A percentile compares a stretch with the other conserved stretches of the same genome.
Evolutionary conservation across 2,797 vertebrate genomes (phyloP).

Genomic region (Distichodus sexfasciatus): DNA sequence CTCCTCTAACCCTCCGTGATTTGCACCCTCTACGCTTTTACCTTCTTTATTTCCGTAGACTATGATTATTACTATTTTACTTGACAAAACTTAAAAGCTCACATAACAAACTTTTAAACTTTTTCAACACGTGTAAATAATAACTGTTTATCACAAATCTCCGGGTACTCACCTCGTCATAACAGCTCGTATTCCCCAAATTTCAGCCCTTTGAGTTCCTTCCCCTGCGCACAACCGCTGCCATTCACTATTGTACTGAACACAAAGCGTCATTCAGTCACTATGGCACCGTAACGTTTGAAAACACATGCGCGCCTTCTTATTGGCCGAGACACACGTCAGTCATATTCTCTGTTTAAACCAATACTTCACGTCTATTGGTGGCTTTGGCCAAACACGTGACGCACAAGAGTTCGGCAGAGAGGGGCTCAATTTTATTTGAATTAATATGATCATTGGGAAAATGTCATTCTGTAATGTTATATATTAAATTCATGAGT

Average conservation of each 20-base stretch:
- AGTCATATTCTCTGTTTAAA: constrained; percentile 65
- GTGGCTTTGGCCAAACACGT: constrained; percentile 33
- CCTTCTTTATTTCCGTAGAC: no score
- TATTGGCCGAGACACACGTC: constrained; percentile 51
- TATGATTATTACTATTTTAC: background rate
- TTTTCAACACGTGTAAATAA: background rate
- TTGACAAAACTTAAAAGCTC: background rate
- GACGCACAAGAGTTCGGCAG: background rate
- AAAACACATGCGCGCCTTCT: constrained; percentile 38
- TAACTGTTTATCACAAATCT: background rate
- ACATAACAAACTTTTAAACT: background rate
- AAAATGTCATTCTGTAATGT: no score
- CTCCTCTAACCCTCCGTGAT: background rate
- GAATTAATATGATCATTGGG: no score
- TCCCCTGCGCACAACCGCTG: constrained; percentile 51
- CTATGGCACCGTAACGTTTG: constrained; percentile 76
- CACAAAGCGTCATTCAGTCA: constrained; percentile 78
- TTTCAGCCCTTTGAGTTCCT: constrained; percentile 48
- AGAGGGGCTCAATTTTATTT: no score
- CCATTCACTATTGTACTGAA: constrained; percentile 55
- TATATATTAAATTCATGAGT: no score
- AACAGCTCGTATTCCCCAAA: constrained; percentile 9
- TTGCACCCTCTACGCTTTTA: background rate
- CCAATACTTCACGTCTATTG: constrained; percentile 60
- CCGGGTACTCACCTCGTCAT: constrained; percentile 10